Conservation (phyloP, 1,140 invertebrate species). For the Heliothis subflexa region DNA sequence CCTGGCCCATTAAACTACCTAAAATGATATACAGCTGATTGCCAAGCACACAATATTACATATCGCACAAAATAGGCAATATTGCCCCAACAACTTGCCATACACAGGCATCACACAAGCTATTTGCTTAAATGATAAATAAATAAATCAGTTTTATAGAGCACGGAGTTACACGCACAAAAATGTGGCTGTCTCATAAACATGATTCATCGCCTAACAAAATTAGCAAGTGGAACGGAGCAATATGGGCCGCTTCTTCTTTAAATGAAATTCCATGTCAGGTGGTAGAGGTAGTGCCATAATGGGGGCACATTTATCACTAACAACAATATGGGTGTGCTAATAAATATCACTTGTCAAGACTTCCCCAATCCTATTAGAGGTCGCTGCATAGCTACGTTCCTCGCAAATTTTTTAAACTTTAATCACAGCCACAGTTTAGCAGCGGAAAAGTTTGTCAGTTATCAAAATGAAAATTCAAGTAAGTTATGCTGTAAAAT, state of each 20-base stretch:
- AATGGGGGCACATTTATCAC: constrained; percentile 68
- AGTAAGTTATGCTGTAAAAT: constrained; percentile 37
- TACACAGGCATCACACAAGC: constrained; percentile 19
- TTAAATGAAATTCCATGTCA: constrained; percentile 78
- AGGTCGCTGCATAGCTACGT: constrained; percentile 11
- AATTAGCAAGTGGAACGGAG: constrained; percentile 67
- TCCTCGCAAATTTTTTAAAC: constrained; percentile 44
- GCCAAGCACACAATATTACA: neutral
- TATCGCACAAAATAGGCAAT: neutral
- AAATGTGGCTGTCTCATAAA: constrained; percentile 69
- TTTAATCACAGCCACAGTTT: constrained; percentile 48
- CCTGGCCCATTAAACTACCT: too few relatives aligned
- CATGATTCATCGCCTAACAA: constrained; percentile 65
- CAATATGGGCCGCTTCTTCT: constrained; percentile 62
- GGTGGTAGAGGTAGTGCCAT: constrained; percentile 58
- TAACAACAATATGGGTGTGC: constrained; percentile 60
- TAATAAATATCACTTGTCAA: constrained; percentile 69
- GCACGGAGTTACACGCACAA: constrained; percentile 62
- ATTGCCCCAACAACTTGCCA: neutral
- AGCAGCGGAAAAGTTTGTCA: constrained; percentile 26
- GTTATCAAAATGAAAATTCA: constrained; percentile 30
- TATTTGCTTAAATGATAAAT: constrained; percentile 50
- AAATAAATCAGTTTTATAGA: constrained; percentile 69
- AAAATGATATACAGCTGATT: neutral
- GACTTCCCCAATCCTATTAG: constrained; percentile 58